Percentiles rank a stretch among this genome's conserved stretches.
These are phyloP conservation scores for Microcebus tavaratra DNA, from an alignment of 2,113 vertebrate genomes.

Conservation along the genomic window DNA sequence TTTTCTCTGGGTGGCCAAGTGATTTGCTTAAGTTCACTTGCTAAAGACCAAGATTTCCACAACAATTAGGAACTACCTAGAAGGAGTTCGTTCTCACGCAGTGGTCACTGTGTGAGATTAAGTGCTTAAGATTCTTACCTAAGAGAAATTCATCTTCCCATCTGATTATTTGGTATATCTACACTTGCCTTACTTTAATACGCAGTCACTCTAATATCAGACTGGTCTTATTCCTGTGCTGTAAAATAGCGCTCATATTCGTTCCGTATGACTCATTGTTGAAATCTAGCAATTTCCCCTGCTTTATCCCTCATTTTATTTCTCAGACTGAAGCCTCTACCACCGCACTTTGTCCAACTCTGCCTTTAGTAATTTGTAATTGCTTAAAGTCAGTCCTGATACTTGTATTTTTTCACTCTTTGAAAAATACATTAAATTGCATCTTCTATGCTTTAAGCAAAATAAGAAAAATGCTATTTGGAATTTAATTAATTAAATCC, in stretches of 20 bases:
- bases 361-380: neutral
- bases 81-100: too few species aligned
- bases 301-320: neutral
- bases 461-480: neutral
- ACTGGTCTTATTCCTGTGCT: neutral
- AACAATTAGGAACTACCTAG: neutral
- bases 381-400: neutral
- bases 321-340: neutral
- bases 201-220: neutral
- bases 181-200: neutral
- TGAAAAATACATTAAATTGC: neutral
- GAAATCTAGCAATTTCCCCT: neutral
- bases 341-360: neutral
- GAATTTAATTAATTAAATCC: neutral
- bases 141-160: neutral
- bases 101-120: too few species aligned
- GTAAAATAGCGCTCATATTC: neutral
- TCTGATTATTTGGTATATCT: neutral
- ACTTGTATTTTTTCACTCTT: neutral
- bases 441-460: neutral
- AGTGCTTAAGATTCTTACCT: neutral
- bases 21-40: neutral
- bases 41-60: neutral
- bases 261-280: neutral
- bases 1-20: neutral